phyloP scores from a whole-genome alignment of 2,888 invertebrate genomes.

The Clusia tigrina region DNA sequence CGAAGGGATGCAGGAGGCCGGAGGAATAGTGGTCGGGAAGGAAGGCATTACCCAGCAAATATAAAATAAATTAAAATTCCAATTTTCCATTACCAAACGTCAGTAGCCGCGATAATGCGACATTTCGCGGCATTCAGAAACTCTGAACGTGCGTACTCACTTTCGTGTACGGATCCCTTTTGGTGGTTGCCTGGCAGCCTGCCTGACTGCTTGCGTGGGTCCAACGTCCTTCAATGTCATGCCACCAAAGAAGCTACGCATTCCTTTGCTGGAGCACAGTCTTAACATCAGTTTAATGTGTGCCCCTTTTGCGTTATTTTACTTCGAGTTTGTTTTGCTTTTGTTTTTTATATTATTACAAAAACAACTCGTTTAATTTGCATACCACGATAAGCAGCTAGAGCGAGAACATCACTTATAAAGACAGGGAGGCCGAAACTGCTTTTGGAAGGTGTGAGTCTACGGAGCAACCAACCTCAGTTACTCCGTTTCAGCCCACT shows the following conservation, averaged over 20 bases:
- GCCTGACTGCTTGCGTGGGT: background rate
- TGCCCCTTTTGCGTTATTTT: background rate
- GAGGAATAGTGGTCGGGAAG: background rate
- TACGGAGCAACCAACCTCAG: background rate
- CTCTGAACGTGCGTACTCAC: background rate
- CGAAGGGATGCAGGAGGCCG: background rate
- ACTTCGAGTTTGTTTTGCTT: background rate
- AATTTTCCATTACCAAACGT: conserved; percentile 28
- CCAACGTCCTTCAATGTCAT: background rate
- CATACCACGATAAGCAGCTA: background rate
- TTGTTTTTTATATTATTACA: background rate
- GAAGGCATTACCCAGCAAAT: conserved; percentile 25
- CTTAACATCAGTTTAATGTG: background rate
- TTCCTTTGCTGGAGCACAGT: background rate
- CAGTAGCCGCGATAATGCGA: conserved; percentile 11
- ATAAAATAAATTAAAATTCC: conserved; percentile 43
- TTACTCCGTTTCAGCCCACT: background rate
- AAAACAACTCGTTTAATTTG: conserved; percentile 10
- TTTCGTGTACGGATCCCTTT: background rate
- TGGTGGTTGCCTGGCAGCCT: too few species aligned
- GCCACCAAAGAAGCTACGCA: background rate
- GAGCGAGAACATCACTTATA: background rate
- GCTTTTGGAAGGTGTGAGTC: too few species aligned
- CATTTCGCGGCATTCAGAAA: conserved; percentile 2
- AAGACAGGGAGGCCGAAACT: too few species aligned